Base-by-base conservation (phyloP, 2,888 invertebrate species). In the Caenorhabditis sp. region DNA sequence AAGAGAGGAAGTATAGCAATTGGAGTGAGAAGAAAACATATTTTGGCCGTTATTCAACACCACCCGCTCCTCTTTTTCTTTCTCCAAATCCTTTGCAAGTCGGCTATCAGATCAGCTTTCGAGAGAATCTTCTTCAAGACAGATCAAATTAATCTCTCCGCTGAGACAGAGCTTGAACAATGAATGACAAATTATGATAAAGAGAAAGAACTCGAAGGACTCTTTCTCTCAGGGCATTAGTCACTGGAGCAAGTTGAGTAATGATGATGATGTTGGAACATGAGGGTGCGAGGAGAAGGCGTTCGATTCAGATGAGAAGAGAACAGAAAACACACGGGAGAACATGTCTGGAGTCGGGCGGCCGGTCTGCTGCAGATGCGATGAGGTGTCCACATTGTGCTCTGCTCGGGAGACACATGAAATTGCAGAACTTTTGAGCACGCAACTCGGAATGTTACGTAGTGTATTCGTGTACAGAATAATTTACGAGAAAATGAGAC, bases 361-460 rank as follows among this genome's bases (percentile, higher is more conserved):
- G 13, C 18, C 4, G 18, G 47, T 18, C 47, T 18, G 47, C 47
- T n/a, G n/a, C n/a, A n/a, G n/a, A n/a, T n/a, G n/a, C n/a, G n/a
- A n/a, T n/a, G n/a, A n/a, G n/a, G n/a, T n/a, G n/a, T n/a, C 13
- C 51, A 51, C 50, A 22, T 47, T 32, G 65, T 72, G 72, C 72
- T 68, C 61, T 68, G 76, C 22, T 68, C 76, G 28, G 13, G 44
- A 35, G 64, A 13, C 32, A 35, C 44, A 44, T n/a, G 28, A 76
- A 53, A 32, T 6, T 28, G 40, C 61, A 44, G 62, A 72, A 56
- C 65, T 72, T 72, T 76, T 15, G 67, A 67, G 65, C 76, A 76
- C 68, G 68, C 68, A 50, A 64, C 40, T 37, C 32, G n/a, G 51
- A 32, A 9, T 32, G 32, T 40, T 76, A 76, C 68, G 67, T 76